Percentiles rank a stretch among this genome's conserved stretches.
phyloP scores from a whole-genome alignment of 2,113 vertebrate species.

The Gorsachius goisagi region DNA sequence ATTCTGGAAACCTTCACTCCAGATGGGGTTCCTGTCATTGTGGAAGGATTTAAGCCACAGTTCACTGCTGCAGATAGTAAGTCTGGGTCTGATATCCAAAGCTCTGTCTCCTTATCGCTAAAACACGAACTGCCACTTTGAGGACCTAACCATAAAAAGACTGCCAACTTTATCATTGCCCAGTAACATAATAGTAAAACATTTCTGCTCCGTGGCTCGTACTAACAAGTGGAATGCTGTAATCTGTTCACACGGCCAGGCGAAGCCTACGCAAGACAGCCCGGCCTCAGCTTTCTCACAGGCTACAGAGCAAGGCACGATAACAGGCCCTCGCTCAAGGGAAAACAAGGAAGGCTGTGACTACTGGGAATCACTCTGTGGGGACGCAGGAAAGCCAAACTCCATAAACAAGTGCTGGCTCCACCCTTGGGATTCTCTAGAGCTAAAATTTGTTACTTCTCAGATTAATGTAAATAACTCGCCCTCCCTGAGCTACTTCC shows the following conservation, averaged over 20 bases:
- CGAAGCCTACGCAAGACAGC: slow-evolving; percentile 59
- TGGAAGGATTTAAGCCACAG: slow-evolving; percentile 41
- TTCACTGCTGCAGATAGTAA: slow-evolving; percentile 61
- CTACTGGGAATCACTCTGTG: not conserved
- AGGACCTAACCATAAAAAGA: slow-evolving; percentile 73
- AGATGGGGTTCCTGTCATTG: slow-evolving; percentile 67
- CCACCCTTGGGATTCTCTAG: not conserved
- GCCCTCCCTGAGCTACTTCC: not conserved
- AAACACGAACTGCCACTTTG: slow-evolving; percentile 55
- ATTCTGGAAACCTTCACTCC: slow-evolving; percentile 69
- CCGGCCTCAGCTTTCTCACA: slow-evolving; percentile 65
- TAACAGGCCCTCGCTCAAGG: slow-evolving; percentile 41
- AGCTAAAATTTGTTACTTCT: not conserved
- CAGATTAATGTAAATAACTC: not conserved
- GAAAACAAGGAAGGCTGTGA: not conserved
- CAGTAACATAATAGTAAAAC: slow-evolving; percentile 32
- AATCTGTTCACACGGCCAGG: slow-evolving; percentile 76
- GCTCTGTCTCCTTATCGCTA: slow-evolving; percentile 72
- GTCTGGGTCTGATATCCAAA: slow-evolving; percentile 48
- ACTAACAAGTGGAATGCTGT: slow-evolving; percentile 75
- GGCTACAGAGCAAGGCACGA: slow-evolving; percentile 37
- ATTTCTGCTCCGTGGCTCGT: slow-evolving; percentile 20
- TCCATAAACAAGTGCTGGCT: not conserved
- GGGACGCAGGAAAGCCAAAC: not conserved
- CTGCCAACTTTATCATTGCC: slow-evolving; percentile 64